A percentile compares a stretch with the other conserved stretches of the same genome.
phyloP scores from a whole-genome alignment of 2,113 vertebrate genomes.

The Vulpes lagopus region DNA sequence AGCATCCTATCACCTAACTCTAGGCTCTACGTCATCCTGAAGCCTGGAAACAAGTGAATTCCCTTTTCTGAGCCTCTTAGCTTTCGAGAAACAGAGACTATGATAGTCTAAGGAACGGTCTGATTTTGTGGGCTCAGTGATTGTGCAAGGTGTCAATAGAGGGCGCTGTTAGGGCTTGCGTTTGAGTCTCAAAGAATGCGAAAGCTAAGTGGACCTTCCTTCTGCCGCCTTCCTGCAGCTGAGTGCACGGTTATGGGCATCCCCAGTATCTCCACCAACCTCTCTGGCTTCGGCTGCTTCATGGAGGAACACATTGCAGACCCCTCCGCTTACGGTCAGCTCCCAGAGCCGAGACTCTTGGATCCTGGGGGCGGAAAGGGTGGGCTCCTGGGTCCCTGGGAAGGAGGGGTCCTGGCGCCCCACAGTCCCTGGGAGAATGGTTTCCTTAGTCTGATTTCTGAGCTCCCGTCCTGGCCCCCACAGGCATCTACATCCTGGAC shows the following conservation, averaged over 20 bases:
- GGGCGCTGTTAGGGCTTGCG: background rate
- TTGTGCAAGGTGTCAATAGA: background rate
- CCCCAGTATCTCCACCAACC: constrained; percentile 95
- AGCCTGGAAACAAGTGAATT: background rate
- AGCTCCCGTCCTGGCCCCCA: background rate
- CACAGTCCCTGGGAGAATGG: background rate
- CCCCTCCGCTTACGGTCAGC: constrained; percentile 93
- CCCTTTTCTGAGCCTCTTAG: background rate
- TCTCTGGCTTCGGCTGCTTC: constrained; percentile 96
- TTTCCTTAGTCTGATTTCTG: background rate
- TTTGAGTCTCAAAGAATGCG: rapidly evolving
- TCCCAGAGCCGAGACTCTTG: background rate
- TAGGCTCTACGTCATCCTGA: background rate
- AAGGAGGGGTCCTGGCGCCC: background rate
- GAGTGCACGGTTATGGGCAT: constrained; percentile 98
- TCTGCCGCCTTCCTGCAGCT: constrained; percentile 84
- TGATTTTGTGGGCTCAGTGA: background rate
- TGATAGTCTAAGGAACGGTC: background rate
- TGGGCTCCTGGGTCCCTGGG: background rate
- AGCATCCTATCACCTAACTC: background rate
- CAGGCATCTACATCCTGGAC: constrained; percentile 97
- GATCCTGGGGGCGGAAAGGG: background rate
- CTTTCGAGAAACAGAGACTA: background rate
- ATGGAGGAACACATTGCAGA: constrained; percentile 97
- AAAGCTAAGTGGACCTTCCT: background rate